Evolutionary conservation across 1,140 invertebrate species (phyloP).

Genomic region (Ruditapes philippinarum): DNA sequence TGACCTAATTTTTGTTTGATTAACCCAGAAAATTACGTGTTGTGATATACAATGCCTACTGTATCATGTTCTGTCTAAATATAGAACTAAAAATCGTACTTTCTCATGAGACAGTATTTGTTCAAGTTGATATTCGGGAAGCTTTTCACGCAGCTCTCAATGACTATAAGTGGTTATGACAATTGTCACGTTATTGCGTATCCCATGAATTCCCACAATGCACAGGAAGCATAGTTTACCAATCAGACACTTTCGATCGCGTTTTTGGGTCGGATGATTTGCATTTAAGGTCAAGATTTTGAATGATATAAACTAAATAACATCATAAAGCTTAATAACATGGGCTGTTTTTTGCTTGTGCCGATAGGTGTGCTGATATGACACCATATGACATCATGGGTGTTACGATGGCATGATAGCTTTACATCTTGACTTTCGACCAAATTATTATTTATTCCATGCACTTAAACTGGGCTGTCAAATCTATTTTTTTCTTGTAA

Average conservation of each 20-base stretch:
- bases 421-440: too few relatives aligned
- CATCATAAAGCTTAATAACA: too few relatives aligned
- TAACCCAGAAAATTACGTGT: too few relatives aligned
- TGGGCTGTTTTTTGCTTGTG: background rate
- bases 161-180: conserved; percentile 38
- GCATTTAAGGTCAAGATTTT: conserved; percentile 12
- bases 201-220: conserved; percentile 6
- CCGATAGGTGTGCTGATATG: too few relatives aligned
- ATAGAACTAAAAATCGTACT: background rate
- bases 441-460: too few relatives aligned
- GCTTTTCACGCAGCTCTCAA: conserved; percentile 48
- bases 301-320: too few relatives aligned
- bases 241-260: background rate
- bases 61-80: background rate
- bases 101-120: conserved; percentile 25
- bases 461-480: too few relatives aligned
- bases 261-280: background rate
- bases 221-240: background rate
- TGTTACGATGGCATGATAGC: too few relatives aligned
- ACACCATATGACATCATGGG: too few relatives aligned
- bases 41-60: too few relatives aligned
- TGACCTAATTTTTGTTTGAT: too few relatives aligned
- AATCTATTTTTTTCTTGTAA: too few relatives aligned
- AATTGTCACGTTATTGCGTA: conserved; percentile 22
- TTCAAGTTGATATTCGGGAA: conserved; percentile 28